These are phyloP conservation scores for Gymnogyps californianus DNA, from an alignment of 2,113 vertebrate genomes.

Conservation along the genomic window DNA sequence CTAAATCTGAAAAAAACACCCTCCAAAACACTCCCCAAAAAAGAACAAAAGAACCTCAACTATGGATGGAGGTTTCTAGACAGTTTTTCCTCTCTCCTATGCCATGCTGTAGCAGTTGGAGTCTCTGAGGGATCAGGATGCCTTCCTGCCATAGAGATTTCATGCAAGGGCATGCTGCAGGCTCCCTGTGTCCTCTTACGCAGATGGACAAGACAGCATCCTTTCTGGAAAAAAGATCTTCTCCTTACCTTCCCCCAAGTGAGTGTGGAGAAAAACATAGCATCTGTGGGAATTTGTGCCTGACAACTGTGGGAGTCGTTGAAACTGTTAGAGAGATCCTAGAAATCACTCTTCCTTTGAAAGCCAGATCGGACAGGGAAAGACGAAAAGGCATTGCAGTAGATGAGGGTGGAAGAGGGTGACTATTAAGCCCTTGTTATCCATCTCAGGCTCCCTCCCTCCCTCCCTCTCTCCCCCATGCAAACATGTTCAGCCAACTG, in stretches of 20 bases:
- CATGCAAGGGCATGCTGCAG: neutral
- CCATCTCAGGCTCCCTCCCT: neutral
- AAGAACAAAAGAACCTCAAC: neutral
- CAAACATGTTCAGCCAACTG: neutral
- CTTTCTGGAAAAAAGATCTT: neutral
- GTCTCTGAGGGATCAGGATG: neutral
- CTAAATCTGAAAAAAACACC: neutral
- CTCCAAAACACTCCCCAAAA: neutral
- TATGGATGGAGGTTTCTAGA: neutral
- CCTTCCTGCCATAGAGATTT: neutral
- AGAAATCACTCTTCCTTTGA: neutral
- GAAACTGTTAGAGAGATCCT: neutral
- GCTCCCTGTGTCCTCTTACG: neutral
- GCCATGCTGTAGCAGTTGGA: neutral
- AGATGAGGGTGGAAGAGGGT: neutral
- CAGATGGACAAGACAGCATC: neutral
- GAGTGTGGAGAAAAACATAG: neutral
- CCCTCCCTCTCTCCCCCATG: neutral
- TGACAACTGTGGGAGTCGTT: neutral
- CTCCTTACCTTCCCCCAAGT: neutral
- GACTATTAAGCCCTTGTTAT: neutral
- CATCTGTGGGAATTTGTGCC: neutral
- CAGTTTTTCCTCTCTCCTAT: neutral
- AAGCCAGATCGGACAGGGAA: neutral
- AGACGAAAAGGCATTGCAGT: neutral